Base-by-base conservation (phyloP, 2,113 vertebrate genomes). In the Cochlearius cochlearius region DNA sequence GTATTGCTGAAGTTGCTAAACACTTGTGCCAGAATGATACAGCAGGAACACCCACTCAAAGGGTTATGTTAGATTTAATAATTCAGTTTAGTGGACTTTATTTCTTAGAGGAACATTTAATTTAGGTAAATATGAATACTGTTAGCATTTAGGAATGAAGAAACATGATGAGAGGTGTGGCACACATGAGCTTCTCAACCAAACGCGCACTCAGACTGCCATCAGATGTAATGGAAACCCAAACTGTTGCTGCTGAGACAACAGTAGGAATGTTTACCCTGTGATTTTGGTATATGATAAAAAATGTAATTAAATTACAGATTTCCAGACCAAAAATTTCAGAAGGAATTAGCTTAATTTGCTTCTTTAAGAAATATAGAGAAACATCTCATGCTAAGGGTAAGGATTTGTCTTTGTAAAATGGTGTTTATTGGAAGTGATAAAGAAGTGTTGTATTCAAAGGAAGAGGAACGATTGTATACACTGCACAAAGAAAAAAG, bases 51-150 rank as follows among this genome's bases (percentile, higher is more conserved):
- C 20, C 17, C 38, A 41, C 56, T 81, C 16, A 27, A 29, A 78
- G 21, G 12, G 11, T 49, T 78, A 20, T 72, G 53, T 78, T 76
- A 58, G 34, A 75, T 79, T 53, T 88, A 76, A 49, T 76, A 4
- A 69, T 86, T 85, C 23, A 56, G 6, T 79, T 92, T 45, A 56
- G 32, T 53, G 58, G 63, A 38, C 62, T 79, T 90, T 2, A 38
- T 94, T 76, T 94, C 49, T 91, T 53, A 39, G 11, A 87, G 49
- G 18, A 47, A 34, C 32, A 41, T 86, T 87, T 95, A 38, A 76
- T 93, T 78, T 82, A 62, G 52, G 32, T 67, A 59, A 74, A n/a
- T 38, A 38, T 7, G n/a, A 72, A 75, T 66, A 36, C 15, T 41
- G 19, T 18, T 82, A 53, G 53, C 36, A 69, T 82, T 85, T 68